A percentile compares a stretch with the other conserved stretches of the same genome.
Conservation (phyloP, 2,113 vertebrate genomes). For the Cygnus atratus region DNA sequence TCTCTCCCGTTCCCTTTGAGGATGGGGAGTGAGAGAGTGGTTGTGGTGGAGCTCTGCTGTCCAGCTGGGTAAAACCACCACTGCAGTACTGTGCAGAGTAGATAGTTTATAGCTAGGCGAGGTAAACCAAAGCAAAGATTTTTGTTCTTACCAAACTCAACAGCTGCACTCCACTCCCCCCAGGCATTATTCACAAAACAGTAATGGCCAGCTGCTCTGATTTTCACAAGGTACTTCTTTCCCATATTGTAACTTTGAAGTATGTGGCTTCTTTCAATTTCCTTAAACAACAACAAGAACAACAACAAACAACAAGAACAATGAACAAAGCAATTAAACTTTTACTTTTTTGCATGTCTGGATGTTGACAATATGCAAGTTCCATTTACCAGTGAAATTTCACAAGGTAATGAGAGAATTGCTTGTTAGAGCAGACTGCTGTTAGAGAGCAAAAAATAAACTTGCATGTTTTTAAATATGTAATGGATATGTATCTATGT, state of each 20-base stretch:
- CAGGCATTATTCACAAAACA: not conserved
- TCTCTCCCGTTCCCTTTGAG: no score
- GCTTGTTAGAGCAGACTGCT: not conserved
- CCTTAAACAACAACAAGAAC: not conserved
- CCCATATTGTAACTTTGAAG: not conserved
- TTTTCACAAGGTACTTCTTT: slow-evolving; percentile 19
- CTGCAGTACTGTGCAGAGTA: not conserved
- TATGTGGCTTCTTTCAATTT: not conserved
- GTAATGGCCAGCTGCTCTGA: slow-evolving; percentile 16
- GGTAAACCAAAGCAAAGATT: not conserved
- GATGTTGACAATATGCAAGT: not conserved
- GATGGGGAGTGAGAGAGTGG: no score
- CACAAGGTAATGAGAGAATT: not conserved
- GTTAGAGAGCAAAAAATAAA: not conserved
- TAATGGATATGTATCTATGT: accelerated
- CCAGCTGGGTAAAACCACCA: no score
- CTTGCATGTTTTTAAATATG: not conserved
- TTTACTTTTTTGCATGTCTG: not conserved
- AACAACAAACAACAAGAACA: not conserved
- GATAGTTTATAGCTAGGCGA: accelerated
- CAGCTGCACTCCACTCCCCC: slow-evolving; percentile 49
- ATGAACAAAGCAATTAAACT: not conserved
- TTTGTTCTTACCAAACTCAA: slow-evolving; percentile 36
- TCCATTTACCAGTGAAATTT: not conserved
- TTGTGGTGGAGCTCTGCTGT: no score